Evolutionary conservation across 1,140 invertebrate genomes (phyloP).

Genomic region (Rhyzopertha dominica): DNA sequence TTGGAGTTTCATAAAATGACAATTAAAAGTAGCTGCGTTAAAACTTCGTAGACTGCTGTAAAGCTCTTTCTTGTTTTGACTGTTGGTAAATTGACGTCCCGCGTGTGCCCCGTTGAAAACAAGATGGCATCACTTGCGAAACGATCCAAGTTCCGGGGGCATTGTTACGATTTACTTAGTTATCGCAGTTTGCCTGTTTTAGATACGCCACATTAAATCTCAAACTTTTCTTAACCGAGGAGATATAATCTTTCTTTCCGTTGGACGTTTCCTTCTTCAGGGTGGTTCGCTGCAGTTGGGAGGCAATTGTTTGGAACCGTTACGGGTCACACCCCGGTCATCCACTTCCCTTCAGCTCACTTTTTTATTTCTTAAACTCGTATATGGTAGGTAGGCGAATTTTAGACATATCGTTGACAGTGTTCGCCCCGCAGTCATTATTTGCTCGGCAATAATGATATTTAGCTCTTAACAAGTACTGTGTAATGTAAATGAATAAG

Average conservation of each 20-base stretch:
- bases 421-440: no score
- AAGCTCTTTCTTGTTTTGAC: no score
- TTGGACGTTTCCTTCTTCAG: constrained; percentile 19
- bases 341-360: constrained; percentile 8
- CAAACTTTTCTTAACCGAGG: constrained; percentile 27
- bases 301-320: constrained; percentile 34
- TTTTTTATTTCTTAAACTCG: no score
- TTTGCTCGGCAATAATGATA: no score
- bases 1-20: no score
- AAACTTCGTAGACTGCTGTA: no score
- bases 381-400: no score
- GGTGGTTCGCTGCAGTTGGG: constrained; percentile 30
- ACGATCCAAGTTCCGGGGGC: constrained; percentile 25
- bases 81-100: no score
- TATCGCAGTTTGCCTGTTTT: constrained; percentile 31
- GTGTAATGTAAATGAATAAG: no score
- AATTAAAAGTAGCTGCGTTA: no score
- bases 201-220: constrained; percentile 38
- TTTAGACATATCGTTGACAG: no score
- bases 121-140: constrained; percentile 20
- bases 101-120: constrained; percentile 18
- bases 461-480: no score
- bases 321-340: constrained; percentile 26
- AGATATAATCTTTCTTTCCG: constrained; percentile 33
- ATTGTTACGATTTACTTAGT: constrained; percentile 31